A percentile compares a stretch with the other conserved stretches of the same genome.
Evolutionary conservation across 2,888 invertebrate species (phyloP).

Genomic region (Glaucopsyche alexis): DNA sequence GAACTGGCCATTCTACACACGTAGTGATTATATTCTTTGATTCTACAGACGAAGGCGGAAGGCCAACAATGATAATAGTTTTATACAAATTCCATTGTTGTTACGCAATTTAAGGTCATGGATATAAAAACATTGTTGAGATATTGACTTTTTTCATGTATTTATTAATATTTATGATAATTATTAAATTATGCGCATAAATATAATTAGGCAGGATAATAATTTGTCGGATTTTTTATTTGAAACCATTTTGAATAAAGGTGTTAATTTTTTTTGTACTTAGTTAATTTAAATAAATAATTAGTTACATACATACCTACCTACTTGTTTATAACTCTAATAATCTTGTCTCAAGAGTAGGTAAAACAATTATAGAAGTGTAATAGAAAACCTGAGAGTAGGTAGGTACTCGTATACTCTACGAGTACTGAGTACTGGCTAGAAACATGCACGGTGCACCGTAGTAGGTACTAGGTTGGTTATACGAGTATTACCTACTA

Average conservation of each 20-base stretch:
- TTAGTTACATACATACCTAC: neutral
- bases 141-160: neutral
- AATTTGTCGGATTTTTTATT: conserved; percentile 1
- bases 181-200: conserved; percentile 1
- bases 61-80: neutral
- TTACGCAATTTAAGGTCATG: conserved; percentile 11
- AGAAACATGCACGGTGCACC: neutral
- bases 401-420: no score
- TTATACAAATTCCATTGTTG: conserved; percentile 6
- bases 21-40: neutral
- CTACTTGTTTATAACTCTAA: neutral
- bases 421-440: neutral
- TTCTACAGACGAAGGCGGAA: conserved; percentile 6
- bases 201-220: neutral
- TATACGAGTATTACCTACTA: neutral
- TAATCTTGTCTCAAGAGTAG: neutral
- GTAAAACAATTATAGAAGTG: neutral
- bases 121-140: conserved; percentile 8
- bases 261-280: conserved; percentile 7
- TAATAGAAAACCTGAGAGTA: conserved; percentile 7
- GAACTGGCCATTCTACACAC: conserved; percentile 6
- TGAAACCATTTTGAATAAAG: neutral
- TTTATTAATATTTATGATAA: neutral
- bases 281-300: neutral
- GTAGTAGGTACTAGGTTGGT: neutral